These are phyloP conservation scores for Anguilla anguilla DNA, from an alignment of 2,797 vertebrate genomes.

Conservation along the genomic window DNA sequence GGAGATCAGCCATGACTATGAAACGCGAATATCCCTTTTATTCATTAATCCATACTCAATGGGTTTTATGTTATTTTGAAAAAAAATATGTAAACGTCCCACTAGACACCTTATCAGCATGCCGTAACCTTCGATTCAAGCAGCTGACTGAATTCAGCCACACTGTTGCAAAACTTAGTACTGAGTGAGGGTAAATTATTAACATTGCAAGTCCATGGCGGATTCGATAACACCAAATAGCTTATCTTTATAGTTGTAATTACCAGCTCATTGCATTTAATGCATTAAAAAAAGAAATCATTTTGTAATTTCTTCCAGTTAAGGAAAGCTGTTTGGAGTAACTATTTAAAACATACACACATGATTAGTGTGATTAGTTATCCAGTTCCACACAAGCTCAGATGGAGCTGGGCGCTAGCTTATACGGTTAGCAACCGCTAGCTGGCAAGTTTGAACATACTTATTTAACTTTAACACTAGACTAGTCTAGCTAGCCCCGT, in stretches of 20 bases:
- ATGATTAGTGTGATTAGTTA: neutral
- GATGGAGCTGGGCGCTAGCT: too few species aligned
- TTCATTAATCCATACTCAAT: slow-evolving; percentile 6
- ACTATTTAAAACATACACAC: neutral
- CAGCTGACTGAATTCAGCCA: neutral
- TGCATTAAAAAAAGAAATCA: neutral
- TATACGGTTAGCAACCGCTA: too few species aligned
- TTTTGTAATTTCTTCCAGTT: neutral
- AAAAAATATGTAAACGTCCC: neutral
- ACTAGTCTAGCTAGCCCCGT: too few species aligned
- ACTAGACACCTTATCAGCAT: neutral
- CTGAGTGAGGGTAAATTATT: slow-evolving; percentile 26
- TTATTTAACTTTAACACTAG: too few species aligned
- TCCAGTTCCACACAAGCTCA: neutral
- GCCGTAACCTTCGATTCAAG: neutral
- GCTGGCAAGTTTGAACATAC: too few species aligned
- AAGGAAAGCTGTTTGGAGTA: neutral
- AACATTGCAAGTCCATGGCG: neutral
- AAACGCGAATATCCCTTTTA: neutral
- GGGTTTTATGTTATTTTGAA: neutral
- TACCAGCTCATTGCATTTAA: neutral
- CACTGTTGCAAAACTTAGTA: neutral
- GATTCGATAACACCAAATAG: neutral
- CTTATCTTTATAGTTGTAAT: neutral
- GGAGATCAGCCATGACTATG: slow-evolving; percentile 66